Evolutionary conservation across 2,797 vertebrate species (phyloP).

Genomic region (Eulemur mongoz): DNA sequence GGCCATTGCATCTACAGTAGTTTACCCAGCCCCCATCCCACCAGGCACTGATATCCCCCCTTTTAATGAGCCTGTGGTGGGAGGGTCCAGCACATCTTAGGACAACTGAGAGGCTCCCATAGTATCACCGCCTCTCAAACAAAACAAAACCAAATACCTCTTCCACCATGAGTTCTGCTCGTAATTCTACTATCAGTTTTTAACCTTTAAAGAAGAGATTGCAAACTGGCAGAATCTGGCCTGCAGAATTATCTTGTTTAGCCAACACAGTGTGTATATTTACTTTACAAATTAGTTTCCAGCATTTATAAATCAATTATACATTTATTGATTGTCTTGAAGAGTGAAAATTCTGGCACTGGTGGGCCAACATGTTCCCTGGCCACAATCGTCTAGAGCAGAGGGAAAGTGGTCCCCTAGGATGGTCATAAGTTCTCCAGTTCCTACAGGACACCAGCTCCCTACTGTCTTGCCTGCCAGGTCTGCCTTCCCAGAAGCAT

Average conservation of each 20-base stretch:
- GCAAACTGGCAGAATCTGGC: neutral
- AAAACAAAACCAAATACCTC: neutral
- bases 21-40: neutral
- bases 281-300: slow-evolving; percentile 7
- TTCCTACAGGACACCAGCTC: neutral
- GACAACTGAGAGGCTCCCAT: neutral
- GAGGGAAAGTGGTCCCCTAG: neutral
- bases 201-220: slow-evolving; percentile 1
- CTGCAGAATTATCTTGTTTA: neutral
- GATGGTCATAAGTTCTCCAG: neutral
- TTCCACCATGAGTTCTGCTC: neutral
- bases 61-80: neutral
- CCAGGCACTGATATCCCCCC: too few species aligned
- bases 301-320: neutral
- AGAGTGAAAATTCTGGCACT: neutral
- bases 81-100: neutral
- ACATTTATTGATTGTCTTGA: slow-evolving; percentile 30
- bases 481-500: neutral
- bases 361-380: neutral
- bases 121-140: neutral
- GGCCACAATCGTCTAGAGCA: neutral
- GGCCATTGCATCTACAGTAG: neutral
- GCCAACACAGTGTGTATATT: neutral
- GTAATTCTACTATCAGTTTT: neutral
- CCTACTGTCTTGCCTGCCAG: neutral